These are phyloP conservation scores for Triops cancriformis DNA, from an alignment of 1,140 invertebrate species.

Conservation along the genomic window DNA sequence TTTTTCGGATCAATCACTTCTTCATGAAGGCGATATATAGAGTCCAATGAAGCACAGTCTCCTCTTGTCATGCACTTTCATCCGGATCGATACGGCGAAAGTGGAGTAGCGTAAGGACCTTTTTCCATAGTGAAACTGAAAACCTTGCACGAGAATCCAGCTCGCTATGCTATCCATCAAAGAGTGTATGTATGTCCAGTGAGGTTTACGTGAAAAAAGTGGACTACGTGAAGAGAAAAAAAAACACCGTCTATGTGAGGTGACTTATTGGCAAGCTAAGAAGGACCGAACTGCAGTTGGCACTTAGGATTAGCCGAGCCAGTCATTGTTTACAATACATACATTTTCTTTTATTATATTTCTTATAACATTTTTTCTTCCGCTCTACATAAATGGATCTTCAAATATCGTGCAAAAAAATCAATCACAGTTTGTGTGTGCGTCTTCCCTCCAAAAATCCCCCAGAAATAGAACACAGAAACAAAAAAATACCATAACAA, in stretches of 20 bases:
- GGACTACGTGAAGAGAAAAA: not conserved
- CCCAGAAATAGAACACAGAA: not conserved
- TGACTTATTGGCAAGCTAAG: not conserved
- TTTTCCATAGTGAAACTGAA: not conserved
- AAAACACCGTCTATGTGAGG: not conserved
- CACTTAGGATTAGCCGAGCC: not conserved
- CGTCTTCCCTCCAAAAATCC: not conserved
- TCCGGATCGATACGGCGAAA: not conserved
- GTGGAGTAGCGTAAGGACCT: not conserved
- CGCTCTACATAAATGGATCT: not conserved
- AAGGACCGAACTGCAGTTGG: not conserved
- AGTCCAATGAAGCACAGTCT: not conserved
- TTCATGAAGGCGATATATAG: not conserved
- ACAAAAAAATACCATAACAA: not conserved
- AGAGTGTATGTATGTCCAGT: not conserved
- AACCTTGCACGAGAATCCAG: not conserved
- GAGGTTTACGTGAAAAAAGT: not conserved
- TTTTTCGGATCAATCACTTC: not conserved
- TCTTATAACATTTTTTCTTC: not conserved
- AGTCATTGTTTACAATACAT: not conserved
- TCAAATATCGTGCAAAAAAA: not conserved
- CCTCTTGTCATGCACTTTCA: constrained; percentile 5
- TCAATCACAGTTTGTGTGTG: not conserved
- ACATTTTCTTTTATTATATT: not conserved
- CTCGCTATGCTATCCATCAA: constrained; percentile 10